Conservation (phyloP, 2,888 invertebrate species). For the Agrochola circellaris region DNA sequence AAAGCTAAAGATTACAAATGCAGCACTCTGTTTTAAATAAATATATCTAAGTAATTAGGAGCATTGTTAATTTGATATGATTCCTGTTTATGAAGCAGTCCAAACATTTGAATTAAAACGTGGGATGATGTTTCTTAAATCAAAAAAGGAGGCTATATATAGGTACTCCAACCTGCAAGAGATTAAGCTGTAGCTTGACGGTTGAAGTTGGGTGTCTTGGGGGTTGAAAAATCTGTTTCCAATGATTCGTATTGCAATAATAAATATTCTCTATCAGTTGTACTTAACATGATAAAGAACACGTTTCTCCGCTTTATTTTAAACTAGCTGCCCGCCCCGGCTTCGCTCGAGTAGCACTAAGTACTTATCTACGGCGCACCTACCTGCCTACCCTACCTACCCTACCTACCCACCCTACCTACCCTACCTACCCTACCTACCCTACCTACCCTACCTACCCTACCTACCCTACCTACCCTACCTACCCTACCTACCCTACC, state of each 20-base stretch:
- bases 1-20: neutral
- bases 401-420: too few relatives aligned
- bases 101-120: neutral
- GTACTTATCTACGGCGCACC: too few relatives aligned
- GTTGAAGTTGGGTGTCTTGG: neutral
- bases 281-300: neutral
- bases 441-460: too few relatives aligned
- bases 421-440: too few relatives aligned
- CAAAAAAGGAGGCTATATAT: neutral
- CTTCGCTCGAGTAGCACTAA: too few relatives aligned
- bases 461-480: too few relatives aligned
- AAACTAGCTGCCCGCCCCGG: too few relatives aligned
- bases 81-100: neutral
- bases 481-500: too few relatives aligned
- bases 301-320: neutral
- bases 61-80: neutral
- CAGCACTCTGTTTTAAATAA: neutral
- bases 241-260: neutral
- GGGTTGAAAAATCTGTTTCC: neutral
- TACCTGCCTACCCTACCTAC: too few relatives aligned
- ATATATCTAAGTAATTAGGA: neutral
- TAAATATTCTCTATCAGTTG: neutral
- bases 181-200: neutral
- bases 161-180: neutral
- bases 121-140: neutral